Evolutionary conservation across 2,113 vertebrate genomes (phyloP).

Genomic region (Dasypus novemcinctus): DNA sequence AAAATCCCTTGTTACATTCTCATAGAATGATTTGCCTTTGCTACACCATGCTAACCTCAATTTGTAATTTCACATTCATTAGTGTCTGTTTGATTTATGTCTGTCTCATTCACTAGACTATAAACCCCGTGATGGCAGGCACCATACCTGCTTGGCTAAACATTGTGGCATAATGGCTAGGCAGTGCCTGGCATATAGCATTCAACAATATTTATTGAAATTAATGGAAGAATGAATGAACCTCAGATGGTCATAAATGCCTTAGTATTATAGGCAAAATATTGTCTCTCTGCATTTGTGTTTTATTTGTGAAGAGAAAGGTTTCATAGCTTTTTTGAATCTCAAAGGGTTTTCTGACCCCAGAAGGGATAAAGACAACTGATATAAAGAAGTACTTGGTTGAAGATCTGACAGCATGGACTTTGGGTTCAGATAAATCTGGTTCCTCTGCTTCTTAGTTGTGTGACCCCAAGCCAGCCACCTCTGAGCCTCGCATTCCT

Average conservation of each 20-base stretch:
- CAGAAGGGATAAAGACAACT: neutral
- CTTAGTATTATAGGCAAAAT: neutral
- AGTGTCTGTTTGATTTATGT: neutral
- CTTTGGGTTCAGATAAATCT: neutral
- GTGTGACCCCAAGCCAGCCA: neutral
- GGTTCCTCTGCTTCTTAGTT: neutral
- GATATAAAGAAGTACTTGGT: neutral
- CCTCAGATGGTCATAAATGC: neutral
- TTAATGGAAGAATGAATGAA: neutral
- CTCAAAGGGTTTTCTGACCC: neutral
- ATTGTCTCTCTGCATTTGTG: neutral
- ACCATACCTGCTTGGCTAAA: neutral
- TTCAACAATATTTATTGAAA: neutral
- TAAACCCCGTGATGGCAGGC: neutral
- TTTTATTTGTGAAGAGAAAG: neutral
- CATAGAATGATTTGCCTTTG: neutral
- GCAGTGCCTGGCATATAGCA: neutral
- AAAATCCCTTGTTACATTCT: neutral
- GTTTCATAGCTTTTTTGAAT: neutral
- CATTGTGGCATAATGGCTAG: neutral
- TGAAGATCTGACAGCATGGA: neutral
- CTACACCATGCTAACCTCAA: neutral
- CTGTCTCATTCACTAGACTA: neutral
- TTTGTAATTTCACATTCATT: neutral
- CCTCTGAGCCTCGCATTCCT: neutral